These are phyloP conservation scores for Actinostola sp. DNA, from an alignment of 92 coral and sea anemone genomes.

Conservation along the genomic window DNA sequence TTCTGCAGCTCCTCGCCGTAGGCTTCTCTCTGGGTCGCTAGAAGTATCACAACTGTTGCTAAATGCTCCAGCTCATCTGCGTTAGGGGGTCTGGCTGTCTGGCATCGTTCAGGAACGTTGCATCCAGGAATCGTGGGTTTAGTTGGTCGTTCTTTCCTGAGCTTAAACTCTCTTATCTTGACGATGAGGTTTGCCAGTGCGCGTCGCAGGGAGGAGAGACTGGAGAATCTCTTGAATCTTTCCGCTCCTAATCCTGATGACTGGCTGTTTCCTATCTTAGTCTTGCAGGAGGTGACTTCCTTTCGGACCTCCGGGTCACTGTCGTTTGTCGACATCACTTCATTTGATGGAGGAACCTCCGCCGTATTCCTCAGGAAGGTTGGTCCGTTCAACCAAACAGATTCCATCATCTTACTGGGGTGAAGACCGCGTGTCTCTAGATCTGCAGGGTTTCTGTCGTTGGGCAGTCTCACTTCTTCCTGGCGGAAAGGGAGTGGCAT, in stretches of 20 bases:
- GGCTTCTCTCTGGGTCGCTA: constrained; percentile 24
- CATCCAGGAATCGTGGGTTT: no score
- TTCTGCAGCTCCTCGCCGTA: not conserved
- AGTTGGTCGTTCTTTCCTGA: not conserved
- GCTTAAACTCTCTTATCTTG: constrained; percentile 23
- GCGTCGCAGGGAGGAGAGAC: constrained; percentile 26
- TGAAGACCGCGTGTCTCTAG: constrained; percentile 3
- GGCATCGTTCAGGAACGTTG: no score
- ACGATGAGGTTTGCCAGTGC: constrained; percentile 43
- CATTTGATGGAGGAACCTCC: not conserved
- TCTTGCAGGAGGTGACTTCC: constrained; percentile 19
- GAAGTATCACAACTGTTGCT: constrained; percentile 39
- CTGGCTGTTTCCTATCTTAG: not conserved
- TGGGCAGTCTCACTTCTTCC: no score
- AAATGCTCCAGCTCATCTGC: constrained; percentile 41
- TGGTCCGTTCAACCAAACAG: constrained; percentile 43
- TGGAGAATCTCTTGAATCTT: constrained; percentile 26
- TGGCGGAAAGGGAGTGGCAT: no score
- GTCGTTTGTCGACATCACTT: not conserved
- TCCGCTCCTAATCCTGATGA: constrained; percentile 24
- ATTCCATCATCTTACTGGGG: constrained; percentile 12
- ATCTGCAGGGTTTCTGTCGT: constrained; percentile 7
- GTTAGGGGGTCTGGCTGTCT: not conserved
- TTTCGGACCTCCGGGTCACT: constrained; percentile 38
- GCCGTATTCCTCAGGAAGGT: constrained; percentile 16